Percentiles rank a stretch among this genome's conserved stretches.
phyloP scores from a whole-genome alignment of 2,888 invertebrate genomes.

The Ditylenchus weischeri region DNA sequence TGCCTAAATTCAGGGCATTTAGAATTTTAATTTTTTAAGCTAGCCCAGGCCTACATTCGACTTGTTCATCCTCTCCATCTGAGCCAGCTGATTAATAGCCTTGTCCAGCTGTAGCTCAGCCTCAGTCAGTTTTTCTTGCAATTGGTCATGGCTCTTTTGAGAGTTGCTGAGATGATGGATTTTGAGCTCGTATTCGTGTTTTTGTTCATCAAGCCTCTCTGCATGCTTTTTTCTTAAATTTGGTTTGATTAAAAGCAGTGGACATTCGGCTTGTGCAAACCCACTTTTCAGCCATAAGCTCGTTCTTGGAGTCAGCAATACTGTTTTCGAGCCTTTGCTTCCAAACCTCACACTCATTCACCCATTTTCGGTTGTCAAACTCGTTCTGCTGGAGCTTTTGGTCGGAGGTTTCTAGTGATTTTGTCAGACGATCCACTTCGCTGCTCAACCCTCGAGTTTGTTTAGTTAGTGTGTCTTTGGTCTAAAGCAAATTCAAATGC shows the following conservation, averaged over 20 bases:
- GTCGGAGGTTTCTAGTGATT: conserved; percentile 31
- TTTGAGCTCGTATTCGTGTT: conserved; percentile 42
- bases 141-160: conserved; percentile 41
- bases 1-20: conserved; percentile 29
- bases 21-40: background rate
- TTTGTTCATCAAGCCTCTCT: conserved; percentile 41
- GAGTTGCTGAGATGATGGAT: conserved; percentile 35
- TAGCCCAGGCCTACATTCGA: conserved; percentile 38
- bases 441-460: conserved; percentile 32
- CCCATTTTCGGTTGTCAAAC: conserved; percentile 38
- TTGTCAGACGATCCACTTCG: conserved; percentile 37
- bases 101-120: conserved; percentile 41
- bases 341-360: conserved; percentile 44
- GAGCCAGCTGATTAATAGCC: conserved; percentile 41
- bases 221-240: conserved; percentile 43
- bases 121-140: conserved; percentile 40
- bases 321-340: conserved; percentile 47
- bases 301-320: conserved; percentile 42
- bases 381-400: conserved; percentile 38
- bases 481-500: conserved; percentile 29
- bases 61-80: conserved; percentile 45
- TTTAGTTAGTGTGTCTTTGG: conserved; percentile 43
- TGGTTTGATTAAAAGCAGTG: background rate
- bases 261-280: background rate
- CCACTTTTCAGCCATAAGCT: conserved; percentile 43